Evolutionary conservation across 2,113 vertebrate species (phyloP).

Genomic region (Chlorocebus sabaeus): DNA sequence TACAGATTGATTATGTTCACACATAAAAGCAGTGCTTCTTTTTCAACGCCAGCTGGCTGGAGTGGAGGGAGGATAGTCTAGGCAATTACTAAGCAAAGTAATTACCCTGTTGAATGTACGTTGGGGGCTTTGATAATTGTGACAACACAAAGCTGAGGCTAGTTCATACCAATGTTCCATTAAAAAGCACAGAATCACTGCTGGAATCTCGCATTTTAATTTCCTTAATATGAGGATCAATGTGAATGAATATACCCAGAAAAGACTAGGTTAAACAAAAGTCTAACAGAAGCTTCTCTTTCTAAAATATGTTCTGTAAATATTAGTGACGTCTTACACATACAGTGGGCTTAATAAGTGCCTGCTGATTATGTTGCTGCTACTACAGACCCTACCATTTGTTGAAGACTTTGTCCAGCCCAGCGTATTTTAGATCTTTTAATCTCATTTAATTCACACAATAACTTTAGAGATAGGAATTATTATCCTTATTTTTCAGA

Average conservation of each 20-base stretch:
- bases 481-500: slow-evolving; percentile 40
- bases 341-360: neutral
- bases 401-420: neutral
- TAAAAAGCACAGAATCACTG: slow-evolving; percentile 18
- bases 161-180: slow-evolving; percentile 13
- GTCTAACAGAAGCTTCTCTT: neutral
- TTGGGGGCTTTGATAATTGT: neutral
- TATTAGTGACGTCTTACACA: neutral
- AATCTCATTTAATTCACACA: slow-evolving; percentile 2
- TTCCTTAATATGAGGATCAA: neutral
- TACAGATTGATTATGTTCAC: slow-evolving; percentile 56
- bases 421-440: neutral
- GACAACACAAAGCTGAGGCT: slow-evolving; percentile 34
- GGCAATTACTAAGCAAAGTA: slow-evolving; percentile 58
- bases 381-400: neutral
- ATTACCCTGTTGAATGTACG: slow-evolving; percentile 62
- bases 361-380: neutral
- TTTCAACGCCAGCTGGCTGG: slow-evolving; percentile 47
- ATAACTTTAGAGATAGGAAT: neutral
- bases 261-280: neutral
- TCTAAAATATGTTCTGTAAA: neutral
- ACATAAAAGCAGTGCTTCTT: slow-evolving; percentile 56
- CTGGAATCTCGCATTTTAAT: slow-evolving; percentile 38
- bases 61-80: slow-evolving; percentile 1
- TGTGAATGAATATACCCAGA: neutral